Evolutionary conservation across 2,888 invertebrate genomes (phyloP), one percentile per base, ranked within the genome.

Genomic region (Chymomyza fuscimana): DNA sequence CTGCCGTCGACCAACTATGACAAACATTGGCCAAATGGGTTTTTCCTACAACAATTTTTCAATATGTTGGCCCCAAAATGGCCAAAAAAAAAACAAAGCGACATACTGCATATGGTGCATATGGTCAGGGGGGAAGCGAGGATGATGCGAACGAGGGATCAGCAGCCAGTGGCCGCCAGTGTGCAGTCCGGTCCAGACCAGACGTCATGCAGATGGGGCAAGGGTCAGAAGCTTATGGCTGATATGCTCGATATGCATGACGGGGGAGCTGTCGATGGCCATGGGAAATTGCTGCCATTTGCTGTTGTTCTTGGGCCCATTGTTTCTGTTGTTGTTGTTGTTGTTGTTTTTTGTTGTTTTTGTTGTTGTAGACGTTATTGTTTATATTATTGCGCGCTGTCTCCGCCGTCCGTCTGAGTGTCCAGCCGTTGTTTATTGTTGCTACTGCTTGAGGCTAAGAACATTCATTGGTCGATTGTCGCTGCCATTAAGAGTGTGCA

Each of bases 1-100:
- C 40, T 46, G 12, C 40, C 40, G 40, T 12, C 40, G 40, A 46
- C 40, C 77, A 80, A 86, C 81, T 86, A 83, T 83, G 82, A 81
- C 82, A 83, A 83, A 83, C 86, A 83, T 86, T 83, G 86, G 83
- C 82, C 86, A 83, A 83, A 83, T 83, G 82, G 83, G 81, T 81
- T 83, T 82, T 78, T 83, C 78, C 86, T 77, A 75, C 80, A 81
- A 83, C 81, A 83, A 83, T 77, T 86, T 81, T 83, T 83, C 86
- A 83, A 83, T 83, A 86, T 86, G 83, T 80, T 83, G 66, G 72
- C 16, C 16, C 46, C 79, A 78, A 85, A 82, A 81, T 83, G 80
- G 77, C 83, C 83, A 73, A 86, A 80, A 73, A 86, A 80, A 19
- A 80, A 74, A 76, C 72, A 32, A 58, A 58, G 58, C 25, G 29